These are phyloP conservation scores for Netta rufina DNA, from an alignment of 2,797 vertebrate species.

Conservation along the genomic window DNA sequence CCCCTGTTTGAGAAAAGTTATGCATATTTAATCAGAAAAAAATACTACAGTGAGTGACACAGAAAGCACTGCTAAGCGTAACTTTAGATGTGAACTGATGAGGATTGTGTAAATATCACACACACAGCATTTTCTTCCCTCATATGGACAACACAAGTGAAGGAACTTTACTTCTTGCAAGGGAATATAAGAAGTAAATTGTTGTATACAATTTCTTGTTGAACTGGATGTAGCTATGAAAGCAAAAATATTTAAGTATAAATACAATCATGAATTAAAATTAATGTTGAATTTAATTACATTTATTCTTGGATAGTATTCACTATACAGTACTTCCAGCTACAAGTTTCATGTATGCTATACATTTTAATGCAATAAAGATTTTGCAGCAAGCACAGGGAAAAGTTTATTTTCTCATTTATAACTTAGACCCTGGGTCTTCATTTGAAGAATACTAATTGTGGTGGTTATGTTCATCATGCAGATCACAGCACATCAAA, in stretches of 20 bases:
- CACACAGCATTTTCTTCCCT: background rate
- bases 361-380: background rate
- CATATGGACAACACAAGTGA: background rate
- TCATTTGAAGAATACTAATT: background rate
- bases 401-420: background rate
- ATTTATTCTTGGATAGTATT: background rate
- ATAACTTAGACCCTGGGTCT: background rate
- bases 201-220: background rate
- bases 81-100: background rate
- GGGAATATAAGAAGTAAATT: background rate
- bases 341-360: fast-evolving
- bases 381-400: background rate
- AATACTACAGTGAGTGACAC: background rate
- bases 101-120: background rate
- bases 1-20: background rate
- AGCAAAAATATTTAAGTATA: background rate
- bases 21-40: background rate
- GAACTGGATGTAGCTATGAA: background rate
- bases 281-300: background rate
- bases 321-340: background rate
- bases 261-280: background rate
- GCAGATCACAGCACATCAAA: background rate
- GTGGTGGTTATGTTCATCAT: background rate
- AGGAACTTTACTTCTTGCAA: background rate
- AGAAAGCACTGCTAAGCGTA: background rate